These are phyloP conservation scores for Prunella fulvescens DNA, from an alignment of 2,113 vertebrate species.

Conservation along the genomic window DNA sequence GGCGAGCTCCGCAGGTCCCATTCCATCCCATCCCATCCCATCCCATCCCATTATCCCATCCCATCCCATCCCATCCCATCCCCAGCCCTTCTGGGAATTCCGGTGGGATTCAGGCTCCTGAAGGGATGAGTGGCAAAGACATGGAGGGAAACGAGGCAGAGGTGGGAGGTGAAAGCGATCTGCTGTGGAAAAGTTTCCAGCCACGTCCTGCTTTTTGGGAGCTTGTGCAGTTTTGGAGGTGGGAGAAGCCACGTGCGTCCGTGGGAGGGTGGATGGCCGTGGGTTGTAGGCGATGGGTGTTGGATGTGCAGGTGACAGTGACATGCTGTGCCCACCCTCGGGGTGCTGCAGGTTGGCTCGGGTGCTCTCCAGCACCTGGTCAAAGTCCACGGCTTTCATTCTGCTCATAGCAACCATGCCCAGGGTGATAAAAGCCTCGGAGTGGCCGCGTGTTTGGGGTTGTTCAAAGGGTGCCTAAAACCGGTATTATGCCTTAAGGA, in stretches of 20 bases:
- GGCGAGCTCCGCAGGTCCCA: neutral
- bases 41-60: too few relatives aligned
- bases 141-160: neutral
- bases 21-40: neutral
- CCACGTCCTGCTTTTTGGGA: rapidly evolving
- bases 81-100: rapidly evolving
- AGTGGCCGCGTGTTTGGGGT: rapidly evolving
- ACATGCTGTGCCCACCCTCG: rapidly evolving
- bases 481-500: rapidly evolving
- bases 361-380: neutral
- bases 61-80: neutral
- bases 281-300: neutral
- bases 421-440: neutral
- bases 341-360: neutral
- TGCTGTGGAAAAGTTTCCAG: rapidly evolving
- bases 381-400: neutral
- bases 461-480: neutral
- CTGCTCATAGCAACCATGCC: rapidly evolving
- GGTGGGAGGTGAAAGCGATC: rapidly evolving
- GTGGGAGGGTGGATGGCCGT: rapidly evolving
- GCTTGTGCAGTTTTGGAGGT: neutral
- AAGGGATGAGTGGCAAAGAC: rapidly evolving
- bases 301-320: rapidly evolving
- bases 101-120: neutral
- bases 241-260: neutral